phyloP scores from a whole-genome alignment of 2,888 invertebrate species.

The Deroplatys truncata region DNA sequence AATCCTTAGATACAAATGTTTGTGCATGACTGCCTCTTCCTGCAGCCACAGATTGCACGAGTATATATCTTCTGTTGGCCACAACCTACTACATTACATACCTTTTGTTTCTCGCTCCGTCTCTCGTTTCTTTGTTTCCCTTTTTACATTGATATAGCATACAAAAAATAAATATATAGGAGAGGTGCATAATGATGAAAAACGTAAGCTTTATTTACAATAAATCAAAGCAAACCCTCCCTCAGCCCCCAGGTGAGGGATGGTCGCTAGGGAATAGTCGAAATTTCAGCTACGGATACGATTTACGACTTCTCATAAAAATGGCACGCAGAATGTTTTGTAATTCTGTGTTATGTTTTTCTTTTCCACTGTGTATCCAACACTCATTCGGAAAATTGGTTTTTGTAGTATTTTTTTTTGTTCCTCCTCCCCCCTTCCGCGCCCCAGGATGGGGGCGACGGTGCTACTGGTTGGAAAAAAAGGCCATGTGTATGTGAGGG shows the following conservation, averaged over 20 bases:
- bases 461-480: too few relatives aligned
- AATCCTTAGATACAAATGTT: too few relatives aligned
- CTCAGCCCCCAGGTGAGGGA: not conserved
- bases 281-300: not conserved
- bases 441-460: too few relatives aligned
- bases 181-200: conserved; percentile 1
- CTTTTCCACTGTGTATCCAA: not conserved
- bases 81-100: not conserved
- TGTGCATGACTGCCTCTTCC: too few relatives aligned
- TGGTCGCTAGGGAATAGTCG: not conserved
- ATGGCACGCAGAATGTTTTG: conserved; percentile 2
- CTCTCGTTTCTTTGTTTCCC: not conserved
- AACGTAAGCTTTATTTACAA: conserved; percentile 9
- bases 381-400: conserved; percentile 13
- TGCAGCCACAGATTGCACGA: not conserved
- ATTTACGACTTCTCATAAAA: conserved; percentile 14
- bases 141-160: not conserved
- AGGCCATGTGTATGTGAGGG: too few relatives aligned
- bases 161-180: not conserved
- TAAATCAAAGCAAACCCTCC: not conserved
- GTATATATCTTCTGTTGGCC: not conserved
- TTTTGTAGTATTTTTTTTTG: not conserved
- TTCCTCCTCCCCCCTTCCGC: not conserved
- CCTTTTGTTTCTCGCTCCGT: not conserved
- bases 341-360: not conserved